Evolutionary conservation across 2,113 vertebrate genomes (phyloP), one percentile per base, ranked within the genome.

Genomic region (Drymodes brunneopygia): DNA sequence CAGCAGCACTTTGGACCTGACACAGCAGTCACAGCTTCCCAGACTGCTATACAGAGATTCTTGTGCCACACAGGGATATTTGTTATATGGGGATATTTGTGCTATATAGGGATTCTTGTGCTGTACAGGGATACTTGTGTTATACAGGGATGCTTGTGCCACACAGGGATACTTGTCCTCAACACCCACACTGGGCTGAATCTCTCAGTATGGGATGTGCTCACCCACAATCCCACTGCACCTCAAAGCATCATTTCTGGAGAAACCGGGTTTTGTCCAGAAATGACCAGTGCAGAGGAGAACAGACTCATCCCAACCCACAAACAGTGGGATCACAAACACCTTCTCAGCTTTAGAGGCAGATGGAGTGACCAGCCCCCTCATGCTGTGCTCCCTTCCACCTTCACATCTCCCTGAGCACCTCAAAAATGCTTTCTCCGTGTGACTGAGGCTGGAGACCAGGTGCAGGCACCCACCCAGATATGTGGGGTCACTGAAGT

Each of bases 161-260:
- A 24, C 0, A 13, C 6, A 51, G 66, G 6, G 15, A 8, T 8
- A 4, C 2, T 56, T 15, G 17, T 36, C 6, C 1, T 27, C 5
- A 4, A 7, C 22, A 20, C 10, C 18, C 44, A 51, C 10, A 8
- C 7, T 10, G 22, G 50, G 36, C 1, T 44, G n/a, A 36, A 40
- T 31, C 19, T 70, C 74, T 51, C 79, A 20, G 35, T 6, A 20
- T 0, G 1, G 53, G 72, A 62, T 4, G 12, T 1, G 2, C 51
- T 65, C 35, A 12, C 24, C 40, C 53, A 27, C 65, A 75, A 36
- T 14, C 4, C 36, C 81, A 36, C 8, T 6, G 11, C n/a, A 22
- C 29, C 27, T 47, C 27, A 15, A 53, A 86, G 57, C 25, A 31
- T 5, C 3, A 1, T 42, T 74, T 28, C n/a, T 48, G 38, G 11